Conservation (phyloP, 2,797 vertebrate species). For the Gila robusta region DNA sequence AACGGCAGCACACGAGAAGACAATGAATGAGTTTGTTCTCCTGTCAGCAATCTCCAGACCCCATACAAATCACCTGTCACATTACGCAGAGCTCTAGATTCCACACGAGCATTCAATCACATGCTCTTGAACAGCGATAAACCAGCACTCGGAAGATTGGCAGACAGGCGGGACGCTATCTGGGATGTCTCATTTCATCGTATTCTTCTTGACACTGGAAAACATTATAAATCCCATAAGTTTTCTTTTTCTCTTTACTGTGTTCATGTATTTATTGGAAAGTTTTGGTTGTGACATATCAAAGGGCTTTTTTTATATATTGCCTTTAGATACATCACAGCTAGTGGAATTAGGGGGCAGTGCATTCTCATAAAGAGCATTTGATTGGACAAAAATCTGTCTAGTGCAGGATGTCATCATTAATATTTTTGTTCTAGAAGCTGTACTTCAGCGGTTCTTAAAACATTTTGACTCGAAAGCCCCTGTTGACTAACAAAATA, state of each 20-base stretch:
- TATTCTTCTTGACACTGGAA: neutral
- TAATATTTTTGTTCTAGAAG: neutral
- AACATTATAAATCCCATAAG: neutral
- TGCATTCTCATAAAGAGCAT: neutral
- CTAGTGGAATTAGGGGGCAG: neutral
- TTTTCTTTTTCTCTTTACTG: neutral
- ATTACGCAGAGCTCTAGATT: conserved; percentile 16
- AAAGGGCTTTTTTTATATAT: neutral
- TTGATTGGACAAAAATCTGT: neutral
- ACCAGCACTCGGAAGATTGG: neutral
- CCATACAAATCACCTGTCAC: conserved; percentile 5
- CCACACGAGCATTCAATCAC: neutral
- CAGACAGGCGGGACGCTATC: neutral
- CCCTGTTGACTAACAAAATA: neutral
- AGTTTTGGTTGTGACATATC: neutral
- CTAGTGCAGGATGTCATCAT: neutral
- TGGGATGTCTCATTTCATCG: neutral
- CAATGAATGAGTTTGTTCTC: conserved; percentile 50
- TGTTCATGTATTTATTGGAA: neutral
- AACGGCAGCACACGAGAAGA: conserved; percentile 38
- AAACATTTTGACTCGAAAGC: neutral
- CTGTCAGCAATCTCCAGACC: conserved; percentile 40
- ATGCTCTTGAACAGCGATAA: neutral
- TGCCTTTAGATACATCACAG: neutral
- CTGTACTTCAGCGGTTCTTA: neutral